Conservation (phyloP, 2,797 vertebrate species). For the Mus minutoides region DNA sequence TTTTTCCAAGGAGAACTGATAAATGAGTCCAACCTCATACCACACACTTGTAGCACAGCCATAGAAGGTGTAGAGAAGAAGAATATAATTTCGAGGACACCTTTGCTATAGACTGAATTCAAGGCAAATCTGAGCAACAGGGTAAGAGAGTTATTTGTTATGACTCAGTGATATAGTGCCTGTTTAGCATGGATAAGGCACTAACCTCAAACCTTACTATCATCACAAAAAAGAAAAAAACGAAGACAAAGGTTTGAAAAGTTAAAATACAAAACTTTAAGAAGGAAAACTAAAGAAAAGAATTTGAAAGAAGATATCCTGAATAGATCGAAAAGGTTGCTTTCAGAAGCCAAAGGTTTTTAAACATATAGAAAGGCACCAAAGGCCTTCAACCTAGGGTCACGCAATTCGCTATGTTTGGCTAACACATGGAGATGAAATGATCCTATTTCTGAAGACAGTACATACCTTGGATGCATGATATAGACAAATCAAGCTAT, state of each 20-base stretch:
- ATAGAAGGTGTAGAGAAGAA: neutral
- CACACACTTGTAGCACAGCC: neutral
- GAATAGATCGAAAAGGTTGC: neutral
- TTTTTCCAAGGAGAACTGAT: neutral
- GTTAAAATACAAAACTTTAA: neutral
- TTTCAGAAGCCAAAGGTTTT: neutral
- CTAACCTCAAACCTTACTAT: neutral
- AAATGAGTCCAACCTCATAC: neutral
- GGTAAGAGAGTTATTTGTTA: neutral
- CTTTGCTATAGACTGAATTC: neutral
- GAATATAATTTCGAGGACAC: neutral
- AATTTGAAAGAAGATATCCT: neutral
- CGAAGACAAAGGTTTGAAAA: neutral
- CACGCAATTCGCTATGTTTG: rapidly evolving
- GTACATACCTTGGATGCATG: neutral
- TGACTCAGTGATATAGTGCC: too few species aligned
- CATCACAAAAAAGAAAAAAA: neutral
- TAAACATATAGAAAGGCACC: neutral
- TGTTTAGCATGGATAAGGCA: neutral
- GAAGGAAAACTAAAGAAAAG: neutral
- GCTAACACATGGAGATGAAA: neutral
- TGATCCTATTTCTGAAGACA: neutral
- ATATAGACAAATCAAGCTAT: neutral
- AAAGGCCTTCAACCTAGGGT: neutral
- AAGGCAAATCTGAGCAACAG: neutral